Percentiles rank a stretch among this genome's conserved stretches.
Conservation (phyloP, 2,797 vertebrate species). For the Gorsachius magnificus region DNA sequence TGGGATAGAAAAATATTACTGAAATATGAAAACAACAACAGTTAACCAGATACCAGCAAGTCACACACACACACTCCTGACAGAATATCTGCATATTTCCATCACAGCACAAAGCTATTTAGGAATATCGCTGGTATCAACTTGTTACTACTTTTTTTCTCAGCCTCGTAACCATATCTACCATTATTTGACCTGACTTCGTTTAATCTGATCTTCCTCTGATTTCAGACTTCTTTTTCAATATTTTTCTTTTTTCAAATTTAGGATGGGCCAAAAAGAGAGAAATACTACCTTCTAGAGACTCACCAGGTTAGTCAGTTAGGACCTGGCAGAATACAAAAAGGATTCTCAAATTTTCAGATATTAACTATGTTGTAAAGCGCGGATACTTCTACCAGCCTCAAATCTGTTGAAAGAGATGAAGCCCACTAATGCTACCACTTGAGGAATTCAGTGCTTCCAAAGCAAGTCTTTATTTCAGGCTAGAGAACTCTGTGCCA, state of each 20-base stretch:
- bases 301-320: neutral
- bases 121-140: neutral
- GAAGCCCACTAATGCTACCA: neutral
- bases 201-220: neutral
- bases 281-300: neutral
- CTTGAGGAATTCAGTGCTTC: neutral
- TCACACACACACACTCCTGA: neutral
- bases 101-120: neutral
- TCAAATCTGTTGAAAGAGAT: neutral
- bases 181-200: neutral
- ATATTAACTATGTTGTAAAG: neutral
- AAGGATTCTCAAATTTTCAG: neutral
- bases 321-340: neutral
- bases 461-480: neutral
- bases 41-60: neutral
- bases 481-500: neutral
- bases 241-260: neutral
- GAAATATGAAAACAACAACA: neutral
- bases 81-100: neutral
- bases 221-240: neutral
- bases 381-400: neutral
- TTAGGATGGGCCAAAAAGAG: neutral
- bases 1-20: neutral
- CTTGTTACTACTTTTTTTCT: neutral
- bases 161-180: neutral